Percentiles rank a stretch among this genome's conserved stretches.
Conservation (phyloP, 2,113 vertebrate genomes). For the Chaetops frenatus region DNA sequence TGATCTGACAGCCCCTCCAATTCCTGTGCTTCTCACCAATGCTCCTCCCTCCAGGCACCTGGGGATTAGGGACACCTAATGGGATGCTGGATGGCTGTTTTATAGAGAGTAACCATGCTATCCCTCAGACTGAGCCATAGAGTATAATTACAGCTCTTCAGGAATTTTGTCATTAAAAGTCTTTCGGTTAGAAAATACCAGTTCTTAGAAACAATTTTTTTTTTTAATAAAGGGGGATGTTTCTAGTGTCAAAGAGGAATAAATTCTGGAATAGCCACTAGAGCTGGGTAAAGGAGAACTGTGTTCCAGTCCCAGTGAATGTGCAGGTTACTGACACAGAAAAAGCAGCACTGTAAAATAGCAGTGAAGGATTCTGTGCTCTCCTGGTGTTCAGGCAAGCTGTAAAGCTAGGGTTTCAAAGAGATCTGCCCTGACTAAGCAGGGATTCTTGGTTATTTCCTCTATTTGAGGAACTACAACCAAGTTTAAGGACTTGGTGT, state of each 20-base stretch:
- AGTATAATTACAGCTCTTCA: constrained; percentile 18
- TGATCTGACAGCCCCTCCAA: neutral
- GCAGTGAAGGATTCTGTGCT: neutral
- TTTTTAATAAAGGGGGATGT: neutral
- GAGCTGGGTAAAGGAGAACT: neutral
- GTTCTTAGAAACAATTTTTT: neutral
- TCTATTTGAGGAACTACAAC: neutral
- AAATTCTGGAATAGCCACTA: neutral
- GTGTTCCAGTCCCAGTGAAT: neutral
- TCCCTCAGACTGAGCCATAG: neutral
- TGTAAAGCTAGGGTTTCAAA: neutral
- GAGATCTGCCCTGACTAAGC: neutral
- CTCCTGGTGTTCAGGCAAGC: neutral
- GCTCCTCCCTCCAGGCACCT: neutral
- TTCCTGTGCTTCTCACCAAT: neutral
- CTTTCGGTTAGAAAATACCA: constrained; percentile 9
- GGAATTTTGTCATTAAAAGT: constrained; percentile 21
- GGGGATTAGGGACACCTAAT: neutral
- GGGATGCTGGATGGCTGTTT: neutral
- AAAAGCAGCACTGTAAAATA: neutral
- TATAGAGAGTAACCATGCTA: neutral
- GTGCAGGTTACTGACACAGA: neutral
- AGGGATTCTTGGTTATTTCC: neutral
- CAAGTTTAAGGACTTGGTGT: neutral
- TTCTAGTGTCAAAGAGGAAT: neutral